Percentiles rank a stretch among this genome's conserved stretches.
phyloP scores from a whole-genome alignment of 1,140 invertebrate species.

The Papilio dardanus region DNA sequence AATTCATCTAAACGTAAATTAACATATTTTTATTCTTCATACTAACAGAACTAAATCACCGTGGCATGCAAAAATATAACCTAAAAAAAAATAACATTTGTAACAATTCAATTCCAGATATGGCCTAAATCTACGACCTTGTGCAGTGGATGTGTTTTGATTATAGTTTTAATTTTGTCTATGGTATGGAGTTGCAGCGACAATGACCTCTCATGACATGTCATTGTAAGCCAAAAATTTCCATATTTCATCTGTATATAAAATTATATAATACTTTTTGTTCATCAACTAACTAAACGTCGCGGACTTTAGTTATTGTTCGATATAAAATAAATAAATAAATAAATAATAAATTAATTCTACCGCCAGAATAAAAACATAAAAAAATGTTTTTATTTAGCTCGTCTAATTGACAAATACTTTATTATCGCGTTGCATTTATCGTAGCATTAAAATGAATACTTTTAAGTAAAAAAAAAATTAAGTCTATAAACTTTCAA shows the following conservation, averaged over 20 bases:
- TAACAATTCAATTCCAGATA: not conserved
- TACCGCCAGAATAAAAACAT: too few relatives aligned
- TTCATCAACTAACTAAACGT: not conserved
- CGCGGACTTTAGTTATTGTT: not conserved
- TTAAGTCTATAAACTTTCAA: too few relatives aligned
- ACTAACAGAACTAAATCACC: not conserved
- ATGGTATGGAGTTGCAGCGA: not conserved
- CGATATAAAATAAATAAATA: too few relatives aligned
- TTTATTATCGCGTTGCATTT: too few relatives aligned
- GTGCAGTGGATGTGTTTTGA: slow-evolving; percentile 2
- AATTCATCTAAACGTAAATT: not conserved
- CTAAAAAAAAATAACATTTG: not conserved
- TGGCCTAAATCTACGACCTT: slow-evolving; percentile 9
- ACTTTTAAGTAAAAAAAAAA: too few relatives aligned
- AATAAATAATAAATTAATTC: too few relatives aligned
- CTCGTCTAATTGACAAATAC: too few relatives aligned
- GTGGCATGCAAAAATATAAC: not conserved
- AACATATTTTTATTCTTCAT: not conserved
- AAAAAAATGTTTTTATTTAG: too few relatives aligned
- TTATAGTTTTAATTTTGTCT: slow-evolving; percentile 8
- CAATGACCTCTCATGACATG: not conserved
- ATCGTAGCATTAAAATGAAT: too few relatives aligned
- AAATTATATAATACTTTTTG: slow-evolving; percentile 8
- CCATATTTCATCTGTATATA: not conserved
- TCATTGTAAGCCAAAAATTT: not conserved